These are phyloP conservation scores for Zalophus californianus DNA, from an alignment of 2,797 vertebrate species.

Conservation along the genomic window DNA sequence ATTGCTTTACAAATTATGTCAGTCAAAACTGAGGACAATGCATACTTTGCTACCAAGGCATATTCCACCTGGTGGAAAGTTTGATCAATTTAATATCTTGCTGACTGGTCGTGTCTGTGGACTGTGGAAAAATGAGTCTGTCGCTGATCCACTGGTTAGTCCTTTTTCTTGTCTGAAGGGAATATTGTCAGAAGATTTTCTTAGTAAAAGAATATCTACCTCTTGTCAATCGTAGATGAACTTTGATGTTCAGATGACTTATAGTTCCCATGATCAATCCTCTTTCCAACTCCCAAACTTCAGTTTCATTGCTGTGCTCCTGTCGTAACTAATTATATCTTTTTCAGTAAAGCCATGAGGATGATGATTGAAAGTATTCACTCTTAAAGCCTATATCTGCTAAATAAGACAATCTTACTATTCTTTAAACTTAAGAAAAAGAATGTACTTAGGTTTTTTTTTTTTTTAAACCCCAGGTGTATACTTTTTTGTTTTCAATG, in stretches of 20 bases:
- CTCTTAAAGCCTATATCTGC: neutral
- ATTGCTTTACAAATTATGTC: slow-evolving; percentile 8
- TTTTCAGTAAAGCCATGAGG: neutral
- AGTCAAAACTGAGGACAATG: neutral
- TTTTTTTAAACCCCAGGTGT: neutral
- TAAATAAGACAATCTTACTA: neutral
- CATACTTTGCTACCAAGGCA: neutral
- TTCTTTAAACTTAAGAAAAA: slow-evolving; percentile 31
- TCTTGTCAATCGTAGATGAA: neutral
- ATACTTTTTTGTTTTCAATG: neutral
- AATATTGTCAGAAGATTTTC: neutral
- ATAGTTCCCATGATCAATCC: neutral
- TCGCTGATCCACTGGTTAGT: neutral
- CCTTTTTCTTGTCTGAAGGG: neutral
- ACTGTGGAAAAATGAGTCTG: neutral
- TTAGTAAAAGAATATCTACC: neutral
- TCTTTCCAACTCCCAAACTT: neutral
- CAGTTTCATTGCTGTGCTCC: neutral
- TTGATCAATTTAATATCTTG: neutral
- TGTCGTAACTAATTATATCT: slow-evolving; percentile 29
- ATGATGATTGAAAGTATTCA: neutral
- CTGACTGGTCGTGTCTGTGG: neutral
- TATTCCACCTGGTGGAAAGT: neutral
- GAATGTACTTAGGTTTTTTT: neutral
- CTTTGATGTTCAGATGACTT: neutral